Conservation (phyloP, 64 coral and sea anemone species). For the Anthopleura sola region DNA sequence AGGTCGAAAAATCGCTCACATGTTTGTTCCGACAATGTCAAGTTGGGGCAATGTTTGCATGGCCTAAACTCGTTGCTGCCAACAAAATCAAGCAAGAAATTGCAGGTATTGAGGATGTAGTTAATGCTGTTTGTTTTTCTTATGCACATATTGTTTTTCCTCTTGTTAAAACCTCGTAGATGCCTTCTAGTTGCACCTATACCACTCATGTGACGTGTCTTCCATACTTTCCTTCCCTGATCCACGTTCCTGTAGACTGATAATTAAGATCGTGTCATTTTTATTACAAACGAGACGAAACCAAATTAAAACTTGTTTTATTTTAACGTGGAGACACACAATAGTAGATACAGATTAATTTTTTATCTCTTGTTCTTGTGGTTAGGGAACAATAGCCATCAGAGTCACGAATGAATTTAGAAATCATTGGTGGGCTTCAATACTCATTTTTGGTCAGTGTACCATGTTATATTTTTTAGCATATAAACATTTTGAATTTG, state of each 20-base stretch:
- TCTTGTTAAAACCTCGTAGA: neutral
- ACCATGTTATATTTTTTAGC: neutral
- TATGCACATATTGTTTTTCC: constrained; percentile 11
- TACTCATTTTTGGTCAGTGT: neutral
- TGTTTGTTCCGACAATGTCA: constrained; percentile 26
- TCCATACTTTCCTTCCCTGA: neutral
- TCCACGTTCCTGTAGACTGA: neutral
- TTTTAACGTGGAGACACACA: neutral
- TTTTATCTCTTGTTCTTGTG: neutral
- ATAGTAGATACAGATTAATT: neutral
- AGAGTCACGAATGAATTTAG: neutral
- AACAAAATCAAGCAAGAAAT: constrained; percentile 12
- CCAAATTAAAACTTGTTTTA: neutral
- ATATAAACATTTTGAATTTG: too few relatives aligned
- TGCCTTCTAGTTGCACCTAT: neutral
- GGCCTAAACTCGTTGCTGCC: constrained; percentile 4
- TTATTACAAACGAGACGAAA: neutral
- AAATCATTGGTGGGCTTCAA: neutral
- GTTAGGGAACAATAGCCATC: neutral
- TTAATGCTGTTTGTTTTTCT: constrained; percentile 6
- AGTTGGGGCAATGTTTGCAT: neutral
- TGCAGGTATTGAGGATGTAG: constrained; percentile 5
- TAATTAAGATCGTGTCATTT: neutral
- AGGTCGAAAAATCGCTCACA: neutral
- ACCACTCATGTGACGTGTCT: neutral